Evolutionary conservation across 2,797 vertebrate genomes (phyloP).

Genomic region (Chrysocyon brachyurus): DNA sequence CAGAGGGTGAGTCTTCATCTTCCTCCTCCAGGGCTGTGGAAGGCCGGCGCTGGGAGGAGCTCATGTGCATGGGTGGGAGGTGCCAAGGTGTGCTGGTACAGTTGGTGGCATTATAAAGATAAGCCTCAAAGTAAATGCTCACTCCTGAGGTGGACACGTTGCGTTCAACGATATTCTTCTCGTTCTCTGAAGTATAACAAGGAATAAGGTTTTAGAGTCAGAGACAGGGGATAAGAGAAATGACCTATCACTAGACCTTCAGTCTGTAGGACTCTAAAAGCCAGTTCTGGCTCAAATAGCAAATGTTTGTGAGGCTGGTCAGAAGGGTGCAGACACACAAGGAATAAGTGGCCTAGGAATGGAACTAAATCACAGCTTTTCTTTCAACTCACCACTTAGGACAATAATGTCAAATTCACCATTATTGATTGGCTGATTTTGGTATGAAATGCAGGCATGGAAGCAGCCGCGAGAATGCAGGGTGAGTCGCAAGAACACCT

Average conservation of each 20-base stretch:
- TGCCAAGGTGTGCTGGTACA: constrained; percentile 95
- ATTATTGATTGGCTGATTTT: constrained; percentile 96
- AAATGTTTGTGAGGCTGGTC: background rate
- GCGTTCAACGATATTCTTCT: constrained; percentile 97
- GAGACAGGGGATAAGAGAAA: background rate
- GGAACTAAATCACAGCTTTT: constrained; percentile 1
- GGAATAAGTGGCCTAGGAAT: background rate
- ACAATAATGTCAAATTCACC: constrained; percentile 99
- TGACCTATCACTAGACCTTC: background rate
- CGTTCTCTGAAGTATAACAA: constrained; percentile 91
- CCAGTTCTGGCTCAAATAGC: background rate
- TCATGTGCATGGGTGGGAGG: constrained; percentile 92
- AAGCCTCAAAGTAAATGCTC: constrained; percentile 99
- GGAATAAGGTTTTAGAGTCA: constrained; percentile 56
- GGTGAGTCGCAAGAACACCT: constrained; percentile 95
- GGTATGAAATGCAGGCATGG: constrained; percentile 95
- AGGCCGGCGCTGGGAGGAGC: constrained; percentile 94
- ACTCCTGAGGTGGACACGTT: constrained; percentile 98
- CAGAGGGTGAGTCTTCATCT: constrained; percentile 95
- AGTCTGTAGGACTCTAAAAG: background rate
- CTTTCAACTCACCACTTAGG: constrained; percentile 94
- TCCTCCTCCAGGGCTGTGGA: constrained; percentile 96
- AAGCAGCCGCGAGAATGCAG: constrained; percentile 96
- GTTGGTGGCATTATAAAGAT: constrained; percentile 96
- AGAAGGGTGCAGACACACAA: background rate